Percentiles rank a stretch among this genome's conserved stretches.
Conservation (phyloP, 2,797 vertebrate species). For the Coranthus polyacanthus region DNA sequence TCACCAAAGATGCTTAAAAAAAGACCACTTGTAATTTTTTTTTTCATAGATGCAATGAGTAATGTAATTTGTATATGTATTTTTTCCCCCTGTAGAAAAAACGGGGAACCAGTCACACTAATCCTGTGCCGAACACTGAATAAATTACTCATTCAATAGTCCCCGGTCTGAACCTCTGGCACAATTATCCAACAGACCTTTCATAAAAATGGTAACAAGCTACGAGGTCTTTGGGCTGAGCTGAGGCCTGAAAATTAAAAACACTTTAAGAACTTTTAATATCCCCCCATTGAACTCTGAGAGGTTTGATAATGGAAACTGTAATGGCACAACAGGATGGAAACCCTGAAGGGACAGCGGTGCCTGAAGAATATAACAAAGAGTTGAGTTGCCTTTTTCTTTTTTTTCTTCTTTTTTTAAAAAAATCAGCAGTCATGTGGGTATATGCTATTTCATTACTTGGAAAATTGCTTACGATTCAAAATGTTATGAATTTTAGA, state of each 20-base stretch:
- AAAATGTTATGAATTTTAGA: conserved; percentile 55
- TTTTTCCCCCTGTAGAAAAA: conserved; percentile 16
- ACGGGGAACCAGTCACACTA: conserved; percentile 29
- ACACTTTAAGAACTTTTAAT: conserved; percentile 49
- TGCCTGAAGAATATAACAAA: conserved; percentile 51
- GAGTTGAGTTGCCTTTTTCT: conserved; percentile 56
- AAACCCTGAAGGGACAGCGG: conserved; percentile 48
- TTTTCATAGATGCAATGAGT: too few relatives aligned
- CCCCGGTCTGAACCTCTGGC: conserved; percentile 3
- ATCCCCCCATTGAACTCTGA: conserved; percentile 43
- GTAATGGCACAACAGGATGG: conserved; percentile 53
- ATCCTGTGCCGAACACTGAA: conserved; percentile 17
- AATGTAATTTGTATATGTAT: conserved; percentile 16
- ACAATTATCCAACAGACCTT: conserved; percentile 41
- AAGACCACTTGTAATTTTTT: too few relatives aligned
- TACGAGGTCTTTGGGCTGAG: conserved; percentile 15
- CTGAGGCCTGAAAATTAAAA: conserved; percentile 58
- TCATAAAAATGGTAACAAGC: conserved; percentile 25
- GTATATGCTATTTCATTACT: conserved; percentile 70
- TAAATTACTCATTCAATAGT: conserved; percentile 16
- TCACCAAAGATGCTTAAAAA: conserved; percentile 1
- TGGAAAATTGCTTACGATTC: conserved; percentile 61
- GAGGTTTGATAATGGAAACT: conserved; percentile 62
- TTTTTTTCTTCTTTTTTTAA: conserved; percentile 39
- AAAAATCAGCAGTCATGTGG: conserved; percentile 48